Evolutionary conservation across 2,888 invertebrate species (phyloP).

Genomic region (Philonicus albiceps): DNA sequence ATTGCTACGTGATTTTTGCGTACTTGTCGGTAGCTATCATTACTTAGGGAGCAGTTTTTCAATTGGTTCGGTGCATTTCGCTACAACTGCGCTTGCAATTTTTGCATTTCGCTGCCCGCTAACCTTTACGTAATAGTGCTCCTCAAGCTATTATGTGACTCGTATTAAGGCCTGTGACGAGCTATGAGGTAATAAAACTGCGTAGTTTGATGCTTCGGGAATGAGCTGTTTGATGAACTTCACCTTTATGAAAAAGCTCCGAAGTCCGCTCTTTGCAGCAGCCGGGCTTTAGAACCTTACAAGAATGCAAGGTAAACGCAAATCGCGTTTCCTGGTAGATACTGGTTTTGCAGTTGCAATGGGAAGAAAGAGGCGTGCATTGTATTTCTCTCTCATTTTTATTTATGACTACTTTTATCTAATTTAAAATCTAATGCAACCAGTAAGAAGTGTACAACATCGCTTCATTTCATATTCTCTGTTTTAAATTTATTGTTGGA

Average conservation of each 20-base stretch:
- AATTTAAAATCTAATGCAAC: background rate
- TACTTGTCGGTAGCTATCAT: background rate
- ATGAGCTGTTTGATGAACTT: background rate
- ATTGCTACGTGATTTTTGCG: background rate
- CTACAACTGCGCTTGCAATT: background rate
- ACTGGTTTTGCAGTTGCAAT: background rate
- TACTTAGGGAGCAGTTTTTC: background rate
- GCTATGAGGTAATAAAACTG: slow-evolving; percentile 26
- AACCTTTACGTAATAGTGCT: background rate
- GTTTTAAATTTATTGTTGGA: background rate
- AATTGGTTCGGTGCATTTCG: background rate
- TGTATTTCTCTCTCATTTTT: background rate
- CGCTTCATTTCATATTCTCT: no score
- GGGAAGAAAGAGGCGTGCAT: background rate
- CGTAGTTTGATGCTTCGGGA: slow-evolving; percentile 5
- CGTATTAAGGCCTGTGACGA: background rate
- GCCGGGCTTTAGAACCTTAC: background rate
- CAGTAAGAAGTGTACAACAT: background rate
- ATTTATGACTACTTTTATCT: background rate
- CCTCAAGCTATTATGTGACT: background rate
- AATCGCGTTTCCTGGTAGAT: background rate
- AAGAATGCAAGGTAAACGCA: background rate
- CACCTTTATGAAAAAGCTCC: background rate
- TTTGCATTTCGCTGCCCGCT: background rate
- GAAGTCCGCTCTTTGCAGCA: background rate